Evolutionary conservation across 2,113 vertebrate species (phyloP), one percentile per base, ranked within the genome.

Genomic region (Nematolebias whitei): DNA sequence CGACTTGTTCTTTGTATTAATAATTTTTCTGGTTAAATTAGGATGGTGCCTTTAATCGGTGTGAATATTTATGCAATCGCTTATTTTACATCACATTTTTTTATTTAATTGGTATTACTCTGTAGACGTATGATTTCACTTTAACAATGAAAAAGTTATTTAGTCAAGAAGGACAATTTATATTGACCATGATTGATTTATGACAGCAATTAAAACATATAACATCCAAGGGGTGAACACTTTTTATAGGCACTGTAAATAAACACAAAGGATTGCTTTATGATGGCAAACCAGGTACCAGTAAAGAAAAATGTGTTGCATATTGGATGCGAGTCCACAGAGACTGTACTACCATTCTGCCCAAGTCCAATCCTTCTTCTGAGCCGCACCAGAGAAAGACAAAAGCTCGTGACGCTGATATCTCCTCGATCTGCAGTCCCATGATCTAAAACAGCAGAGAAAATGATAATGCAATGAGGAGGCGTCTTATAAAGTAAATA

Each of bases 371-470:
- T 24, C 97, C 97, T 80, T 99, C 98, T 19, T 96, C 96, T 16
- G 96, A 99, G 45, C 98, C 97, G 5, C 98, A 99, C 98, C 98
- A 99, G 0, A 99, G 93, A 69, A 99, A 99, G 54, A 99, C 95
- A 80, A 99, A 99, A 11, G 98, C 97, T 41, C 97, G 94, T 2
- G 93, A 89, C 6, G 94, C 95, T 16, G 98, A 96, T 20, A 99
- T 96, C 87, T 99, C 96, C 88, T 99, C 98, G n/a, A 99, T 98
- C 88, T 99, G 96, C 84, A 99, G 74, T 83, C 98, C 98, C 97
- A 99, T 99, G 56, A 99, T 99, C 98, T 99, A 68, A 16, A 84
- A 40, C 0, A 48, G 16, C 4, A 54, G 9, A 70, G 39, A 18
- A 44, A n/a, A 7, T 65, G 52, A 26, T 1, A 58, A 55, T 47